A percentile compares a stretch with the other conserved stretches of the same genome.
These are phyloP conservation scores for Yponomeuta malinellus DNA, from an alignment of 2,888 invertebrate species.

Conservation along the genomic window DNA sequence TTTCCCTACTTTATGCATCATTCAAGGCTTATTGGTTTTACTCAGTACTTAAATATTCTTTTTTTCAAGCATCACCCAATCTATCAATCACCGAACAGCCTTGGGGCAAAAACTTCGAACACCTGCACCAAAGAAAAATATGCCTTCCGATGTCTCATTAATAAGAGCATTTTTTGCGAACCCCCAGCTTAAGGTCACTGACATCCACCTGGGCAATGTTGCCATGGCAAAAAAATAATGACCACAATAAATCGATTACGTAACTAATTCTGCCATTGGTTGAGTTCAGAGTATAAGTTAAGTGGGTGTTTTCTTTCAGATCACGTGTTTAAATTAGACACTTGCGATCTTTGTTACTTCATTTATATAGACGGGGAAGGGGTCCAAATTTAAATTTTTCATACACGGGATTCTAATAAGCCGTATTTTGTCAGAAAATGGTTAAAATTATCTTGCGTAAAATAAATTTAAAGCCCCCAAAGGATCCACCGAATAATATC, in stretches of 20 bases:
- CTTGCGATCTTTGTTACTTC: background rate
- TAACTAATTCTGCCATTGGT: constrained; percentile 26
- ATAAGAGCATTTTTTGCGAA: constrained; percentile 37
- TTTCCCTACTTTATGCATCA: background rate
- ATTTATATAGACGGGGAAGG: too few species aligned
- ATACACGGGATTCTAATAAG: too few species aligned
- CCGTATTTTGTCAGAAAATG: too few species aligned
- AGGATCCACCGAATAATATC: too few species aligned
- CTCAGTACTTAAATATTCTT: background rate
- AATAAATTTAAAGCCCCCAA: too few species aligned
- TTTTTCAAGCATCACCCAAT: background rate
- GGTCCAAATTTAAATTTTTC: too few species aligned
- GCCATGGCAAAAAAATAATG: constrained; percentile 43
- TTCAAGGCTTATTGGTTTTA: background rate
- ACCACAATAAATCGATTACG: constrained; percentile 45
- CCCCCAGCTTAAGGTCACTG: constrained; percentile 44
- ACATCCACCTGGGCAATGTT: constrained; percentile 48
- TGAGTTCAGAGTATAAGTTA: background rate
- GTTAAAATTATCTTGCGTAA: too few species aligned
- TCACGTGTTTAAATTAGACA: background rate
- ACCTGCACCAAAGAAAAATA: constrained; percentile 11
- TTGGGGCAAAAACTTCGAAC: constrained; percentile 8
- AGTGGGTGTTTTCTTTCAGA: background rate
- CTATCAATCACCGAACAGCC: background rate
- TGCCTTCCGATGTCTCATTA: constrained; percentile 30